Conservation (phyloP, 2,113 vertebrate species). For the Platycercus adscitus region DNA sequence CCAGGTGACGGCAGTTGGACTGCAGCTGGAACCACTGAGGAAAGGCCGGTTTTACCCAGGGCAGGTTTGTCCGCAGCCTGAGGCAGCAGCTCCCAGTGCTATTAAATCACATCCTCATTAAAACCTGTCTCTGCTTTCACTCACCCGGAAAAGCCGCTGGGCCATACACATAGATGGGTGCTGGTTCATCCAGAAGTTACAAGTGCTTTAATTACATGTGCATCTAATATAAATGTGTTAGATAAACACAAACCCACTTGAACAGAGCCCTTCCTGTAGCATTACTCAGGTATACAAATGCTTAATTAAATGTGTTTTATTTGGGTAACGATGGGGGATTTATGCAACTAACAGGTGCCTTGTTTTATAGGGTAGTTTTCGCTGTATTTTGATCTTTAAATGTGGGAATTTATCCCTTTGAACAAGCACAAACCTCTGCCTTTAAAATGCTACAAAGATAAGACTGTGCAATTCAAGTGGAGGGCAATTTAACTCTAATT, state of each 20-base stretch:
- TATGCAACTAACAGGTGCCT: neutral
- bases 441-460: neutral
- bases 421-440: neutral
- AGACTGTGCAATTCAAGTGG: accelerated
- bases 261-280: neutral
- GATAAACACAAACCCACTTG: neutral
- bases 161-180: accelerated
- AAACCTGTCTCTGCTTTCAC: neutral
- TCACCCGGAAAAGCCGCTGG: neutral
- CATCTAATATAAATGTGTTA: neutral
- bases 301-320: neutral
- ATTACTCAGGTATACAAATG: neutral
- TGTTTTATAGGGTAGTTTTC: neutral
- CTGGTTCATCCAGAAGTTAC: neutral
- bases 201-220: neutral
- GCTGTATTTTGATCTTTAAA: neutral
- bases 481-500: neutral
- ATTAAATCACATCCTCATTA: neutral
- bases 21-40: neutral
- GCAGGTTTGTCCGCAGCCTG: too few species aligned
- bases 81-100: neutral
- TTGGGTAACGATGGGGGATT: neutral
- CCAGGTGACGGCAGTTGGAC: neutral
- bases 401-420: neutral
- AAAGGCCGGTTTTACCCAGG: neutral